Percentiles rank a stretch among this genome's conserved stretches.
These are phyloP conservation scores for Gonioctena quinquepunctata DNA, from an alignment of 1,140 invertebrate species.

Conservation along the genomic window DNA sequence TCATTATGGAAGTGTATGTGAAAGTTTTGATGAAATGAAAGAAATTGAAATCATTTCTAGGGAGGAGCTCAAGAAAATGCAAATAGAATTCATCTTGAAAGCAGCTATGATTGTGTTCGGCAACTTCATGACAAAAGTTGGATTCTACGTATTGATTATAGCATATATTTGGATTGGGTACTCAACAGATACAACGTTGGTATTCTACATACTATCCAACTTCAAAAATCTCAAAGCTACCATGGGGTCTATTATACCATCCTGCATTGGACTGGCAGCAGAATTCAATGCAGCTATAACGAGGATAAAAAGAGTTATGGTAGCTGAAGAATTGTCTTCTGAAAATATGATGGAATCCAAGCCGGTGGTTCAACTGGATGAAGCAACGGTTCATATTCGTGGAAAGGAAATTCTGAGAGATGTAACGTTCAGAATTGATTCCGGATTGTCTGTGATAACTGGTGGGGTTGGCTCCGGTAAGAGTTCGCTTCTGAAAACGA, in stretches of 20 bases:
- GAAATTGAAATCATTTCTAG: slow-evolving; percentile 24
- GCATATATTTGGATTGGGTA: slow-evolving; percentile 70
- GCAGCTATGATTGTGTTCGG: slow-evolving; percentile 26
- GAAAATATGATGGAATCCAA: slow-evolving; percentile 15
- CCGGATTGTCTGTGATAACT: slow-evolving; percentile 70
- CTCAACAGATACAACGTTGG: slow-evolving; percentile 73
- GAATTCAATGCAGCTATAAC: slow-evolving; percentile 50
- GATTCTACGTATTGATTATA: slow-evolving; percentile 61
- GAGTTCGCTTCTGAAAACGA: slow-evolving; percentile 71
- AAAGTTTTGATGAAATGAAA: not conserved
- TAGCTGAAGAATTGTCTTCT: slow-evolving; percentile 27
- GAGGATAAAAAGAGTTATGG: slow-evolving; percentile 38
- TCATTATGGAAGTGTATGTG: not conserved
- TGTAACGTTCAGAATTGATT: slow-evolving; percentile 62
- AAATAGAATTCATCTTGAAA: slow-evolving; percentile 31
- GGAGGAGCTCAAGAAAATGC: slow-evolving; percentile 35
- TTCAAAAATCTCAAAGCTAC: slow-evolving; percentile 74
- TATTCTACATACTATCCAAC: slow-evolving; percentile 75
- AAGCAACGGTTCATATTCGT: slow-evolving; percentile 39
- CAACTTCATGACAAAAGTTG: slow-evolving; percentile 68
- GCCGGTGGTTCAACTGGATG: slow-evolving; percentile 23
- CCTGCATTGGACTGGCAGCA: slow-evolving; percentile 64
- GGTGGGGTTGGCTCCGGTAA: slow-evolving; percentile 84
- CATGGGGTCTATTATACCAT: slow-evolving; percentile 74
- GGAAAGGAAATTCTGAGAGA: slow-evolving; percentile 59